Evolutionary conservation across 2,113 vertebrate species (phyloP).

Genomic region (Mustelus asterias): DNA sequence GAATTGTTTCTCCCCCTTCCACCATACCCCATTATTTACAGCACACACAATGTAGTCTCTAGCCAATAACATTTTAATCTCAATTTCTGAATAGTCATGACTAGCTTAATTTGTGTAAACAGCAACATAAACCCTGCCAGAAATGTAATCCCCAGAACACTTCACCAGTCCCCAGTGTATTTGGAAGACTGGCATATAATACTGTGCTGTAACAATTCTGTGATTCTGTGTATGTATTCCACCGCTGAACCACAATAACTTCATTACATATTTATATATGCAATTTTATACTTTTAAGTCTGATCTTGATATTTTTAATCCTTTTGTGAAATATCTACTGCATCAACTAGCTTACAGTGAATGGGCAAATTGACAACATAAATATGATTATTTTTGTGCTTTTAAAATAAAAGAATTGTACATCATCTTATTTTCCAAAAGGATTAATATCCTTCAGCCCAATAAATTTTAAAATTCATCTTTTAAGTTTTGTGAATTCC

Average conservation of each 20-base stretch:
- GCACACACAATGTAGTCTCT: slow-evolving; percentile 13
- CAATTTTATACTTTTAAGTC: slow-evolving; percentile 12
- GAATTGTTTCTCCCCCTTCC: not conserved
- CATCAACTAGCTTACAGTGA: not conserved
- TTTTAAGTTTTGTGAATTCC: not conserved
- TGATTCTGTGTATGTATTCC: not conserved
- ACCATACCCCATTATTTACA: not conserved
- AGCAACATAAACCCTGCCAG: slow-evolving; percentile 33
- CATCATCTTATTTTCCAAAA: not conserved
- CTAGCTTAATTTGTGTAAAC: slow-evolving; percentile 33
- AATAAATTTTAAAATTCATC: not conserved
- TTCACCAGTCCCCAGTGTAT: slow-evolving; percentile 5
- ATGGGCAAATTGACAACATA: not conserved
- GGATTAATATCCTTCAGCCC: not conserved
- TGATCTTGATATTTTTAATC: not conserved
- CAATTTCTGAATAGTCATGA: slow-evolving; percentile 31
- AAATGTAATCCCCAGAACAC: slow-evolving; percentile 35
- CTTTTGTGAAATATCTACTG: not conserved
- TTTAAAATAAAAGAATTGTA: not conserved
- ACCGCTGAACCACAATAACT: slow-evolving; percentile 25
- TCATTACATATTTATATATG: slow-evolving; percentile 27
- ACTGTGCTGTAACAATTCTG: not conserved
- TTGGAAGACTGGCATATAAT: not conserved
- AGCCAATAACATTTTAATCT: slow-evolving; percentile 36
- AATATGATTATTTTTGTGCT: not conserved